Base-by-base conservation (phyloP, 2,888 invertebrate genomes). In the Tridacna crocea region DNA sequence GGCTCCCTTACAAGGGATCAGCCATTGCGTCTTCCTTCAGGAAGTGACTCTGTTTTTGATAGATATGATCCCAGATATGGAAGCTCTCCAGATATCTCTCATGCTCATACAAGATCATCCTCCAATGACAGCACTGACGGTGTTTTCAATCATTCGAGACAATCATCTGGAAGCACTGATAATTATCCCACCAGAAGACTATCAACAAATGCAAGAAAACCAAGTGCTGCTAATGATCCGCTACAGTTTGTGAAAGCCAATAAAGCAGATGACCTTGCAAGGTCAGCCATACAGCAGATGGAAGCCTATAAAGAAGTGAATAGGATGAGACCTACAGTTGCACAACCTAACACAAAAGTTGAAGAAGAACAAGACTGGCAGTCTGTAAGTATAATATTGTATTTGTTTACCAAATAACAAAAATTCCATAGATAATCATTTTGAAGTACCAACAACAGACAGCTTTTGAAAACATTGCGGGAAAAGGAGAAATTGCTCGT, bases 321-420 rank as follows among this genome's bases (percentile, higher is more conserved):
- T 72, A 89, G 90, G 70, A 88, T 90, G 61, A 86, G 90, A 72
- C 84, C 83, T 17, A 73, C 78, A 1, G 75, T 75, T 12, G 47
- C 48, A n/a, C n/a, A 58, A 15, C 48, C n/a, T 46, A 75, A 60
- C 6, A 36, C 36, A 36, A 36, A 36, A 36, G 24, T 61, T 47
- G 61, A 60, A 51, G 89, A 88, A 12, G 92, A 92, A 22, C 91
- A 91, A 17, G 92, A 93, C 76, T 93, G 93, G 93, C 92, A 92
- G 79, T 91, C 92, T 72, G 93, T 94, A 86, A 91, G 89, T 97
- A 65, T 17, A 12, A 10, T 47, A 1, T n/a, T 11, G 47, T 68
- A 47, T n/a, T 47, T n/a, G 36, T 66, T 66, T 27, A 19, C 63
- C 24, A 24, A 63, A 63, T 12, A 19, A 13, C 63, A 63, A 63